These are phyloP conservation scores for Coendou prehensilis DNA, from an alignment of 2,797 vertebrate species.

Conservation along the genomic window DNA sequence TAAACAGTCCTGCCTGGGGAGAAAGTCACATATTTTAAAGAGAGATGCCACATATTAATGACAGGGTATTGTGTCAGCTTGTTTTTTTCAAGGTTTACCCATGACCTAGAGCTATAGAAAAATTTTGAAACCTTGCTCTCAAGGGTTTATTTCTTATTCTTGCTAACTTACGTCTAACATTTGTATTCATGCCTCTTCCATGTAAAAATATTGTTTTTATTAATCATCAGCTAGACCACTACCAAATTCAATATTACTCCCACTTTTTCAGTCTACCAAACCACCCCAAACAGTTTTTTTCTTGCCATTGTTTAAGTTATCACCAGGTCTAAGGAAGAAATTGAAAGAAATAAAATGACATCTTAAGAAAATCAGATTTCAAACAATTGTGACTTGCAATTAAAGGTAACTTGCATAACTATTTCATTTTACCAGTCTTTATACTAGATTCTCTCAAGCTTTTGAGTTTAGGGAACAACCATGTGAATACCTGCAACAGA, in stretches of 20 bases:
- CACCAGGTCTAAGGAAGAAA: not conserved
- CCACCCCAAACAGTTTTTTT: not conserved
- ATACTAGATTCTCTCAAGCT: not conserved
- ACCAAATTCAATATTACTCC: slow-evolving; percentile 53
- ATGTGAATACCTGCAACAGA: not conserved
- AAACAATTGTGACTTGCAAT: not conserved
- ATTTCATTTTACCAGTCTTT: not conserved
- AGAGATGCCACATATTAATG: slow-evolving; percentile 50
- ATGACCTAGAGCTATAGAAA: slow-evolving; percentile 66
- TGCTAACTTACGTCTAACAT: slow-evolving; percentile 3
- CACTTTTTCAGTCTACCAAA: slow-evolving; percentile 28
- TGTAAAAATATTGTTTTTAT: slow-evolving; percentile 48
- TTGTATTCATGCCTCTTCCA: slow-evolving; percentile 10
- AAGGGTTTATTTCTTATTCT: slow-evolving; percentile 39
- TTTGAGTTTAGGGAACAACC: not conserved
- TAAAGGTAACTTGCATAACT: not conserved
- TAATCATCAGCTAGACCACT: slow-evolving; percentile 5
- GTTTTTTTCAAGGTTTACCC: slow-evolving; percentile 68
- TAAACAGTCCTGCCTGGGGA: slow-evolving; percentile 60
- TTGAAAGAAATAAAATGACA: slow-evolving; percentile 31
- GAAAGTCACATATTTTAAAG: slow-evolving; percentile 57
- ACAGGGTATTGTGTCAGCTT: slow-evolving; percentile 61
- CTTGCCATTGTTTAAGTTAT: slow-evolving; percentile 14
- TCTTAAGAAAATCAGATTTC: not conserved
- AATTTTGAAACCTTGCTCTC: slow-evolving; percentile 60